Percentiles rank a stretch among this genome's conserved stretches.
Evolutionary conservation across 2,113 vertebrate genomes (phyloP).

Genomic region (Coptodon rendalli): DNA sequence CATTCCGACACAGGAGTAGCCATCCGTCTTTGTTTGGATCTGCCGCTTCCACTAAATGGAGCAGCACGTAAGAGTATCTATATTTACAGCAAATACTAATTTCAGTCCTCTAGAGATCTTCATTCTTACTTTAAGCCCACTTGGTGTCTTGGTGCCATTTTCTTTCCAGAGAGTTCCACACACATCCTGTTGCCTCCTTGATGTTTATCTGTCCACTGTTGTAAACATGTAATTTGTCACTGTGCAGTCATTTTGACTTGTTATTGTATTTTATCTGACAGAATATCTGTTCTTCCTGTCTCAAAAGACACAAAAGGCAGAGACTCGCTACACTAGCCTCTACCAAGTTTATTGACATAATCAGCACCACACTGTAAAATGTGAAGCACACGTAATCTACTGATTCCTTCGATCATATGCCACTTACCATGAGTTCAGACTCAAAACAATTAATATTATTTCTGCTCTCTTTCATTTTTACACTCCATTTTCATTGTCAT

Average conservation of each 20-base stretch:
- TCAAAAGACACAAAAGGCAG: conserved; percentile 44
- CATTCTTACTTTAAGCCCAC: conserved; percentile 53
- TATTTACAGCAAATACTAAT: conserved; percentile 34
- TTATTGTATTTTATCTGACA: conserved; percentile 47
- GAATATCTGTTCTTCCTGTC: conserved; percentile 26
- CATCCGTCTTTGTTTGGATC: conserved; percentile 46
- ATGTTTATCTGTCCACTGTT: conserved; percentile 60
- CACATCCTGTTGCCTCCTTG: conserved; percentile 74
- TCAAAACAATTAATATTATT: conserved; percentile 62
- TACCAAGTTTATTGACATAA: conserved; percentile 2
- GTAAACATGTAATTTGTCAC: conserved; percentile 54
- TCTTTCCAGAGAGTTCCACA: conserved; percentile 51
- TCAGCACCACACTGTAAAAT: conserved; percentile 51
- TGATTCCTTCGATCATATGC: conserved; percentile 39
- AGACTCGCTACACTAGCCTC: conserved; percentile 2
- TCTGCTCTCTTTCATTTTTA: conserved; percentile 65
- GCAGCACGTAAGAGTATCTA: conserved; percentile 3
- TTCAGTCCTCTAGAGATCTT: conserved; percentile 29
- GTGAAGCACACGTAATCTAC: conserved; percentile 45
- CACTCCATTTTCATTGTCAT: conserved; percentile 54
- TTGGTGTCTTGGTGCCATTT: conserved; percentile 60
- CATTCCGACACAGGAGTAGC: conserved; percentile 71
- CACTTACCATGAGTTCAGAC: conserved; percentile 33
- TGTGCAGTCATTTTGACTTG: conserved; percentile 53
- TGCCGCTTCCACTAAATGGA: conserved; percentile 44